Evolutionary conservation across 1,140 invertebrate species (phyloP).

Genomic region (Drosophila trapezifrons): DNA sequence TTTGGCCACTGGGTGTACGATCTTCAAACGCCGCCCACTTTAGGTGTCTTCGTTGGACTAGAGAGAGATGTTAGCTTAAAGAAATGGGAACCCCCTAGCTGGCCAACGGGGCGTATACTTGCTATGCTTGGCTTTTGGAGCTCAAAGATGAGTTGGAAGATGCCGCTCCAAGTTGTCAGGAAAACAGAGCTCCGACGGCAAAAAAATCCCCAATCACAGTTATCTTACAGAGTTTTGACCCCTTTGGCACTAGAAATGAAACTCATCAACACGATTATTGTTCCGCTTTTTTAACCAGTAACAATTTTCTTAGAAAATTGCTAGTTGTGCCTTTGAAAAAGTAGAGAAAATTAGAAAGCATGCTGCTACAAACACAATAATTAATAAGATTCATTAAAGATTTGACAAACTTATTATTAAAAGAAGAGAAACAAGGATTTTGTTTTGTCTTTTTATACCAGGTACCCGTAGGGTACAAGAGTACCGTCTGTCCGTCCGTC

Average conservation of each 20-base stretch:
- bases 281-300: constrained; percentile 3
- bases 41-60: not conserved
- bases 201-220: constrained; percentile 9
- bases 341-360: not conserved
- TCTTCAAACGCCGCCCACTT: constrained; percentile 31
- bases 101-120: constrained; percentile 34
- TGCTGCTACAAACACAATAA: not conserved
- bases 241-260: constrained; percentile 8
- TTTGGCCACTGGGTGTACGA: constrained; percentile 8
- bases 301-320: not conserved
- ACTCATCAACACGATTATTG: not conserved
- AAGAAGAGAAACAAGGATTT: not conserved
- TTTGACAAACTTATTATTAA: not conserved
- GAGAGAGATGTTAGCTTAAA: not conserved
- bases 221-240: constrained; percentile 1
- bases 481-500: no score
- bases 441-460: no score
- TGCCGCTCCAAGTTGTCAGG: not conserved
- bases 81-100: constrained; percentile 33
- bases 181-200: not conserved
- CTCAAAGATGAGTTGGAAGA: not conserved
- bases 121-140: not conserved
- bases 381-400: not conserved
- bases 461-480: no score
- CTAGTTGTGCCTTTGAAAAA: constrained; percentile 31